phyloP scores from a whole-genome alignment of 1,140 invertebrate genomes.

The Philopotamus ludificatus region DNA sequence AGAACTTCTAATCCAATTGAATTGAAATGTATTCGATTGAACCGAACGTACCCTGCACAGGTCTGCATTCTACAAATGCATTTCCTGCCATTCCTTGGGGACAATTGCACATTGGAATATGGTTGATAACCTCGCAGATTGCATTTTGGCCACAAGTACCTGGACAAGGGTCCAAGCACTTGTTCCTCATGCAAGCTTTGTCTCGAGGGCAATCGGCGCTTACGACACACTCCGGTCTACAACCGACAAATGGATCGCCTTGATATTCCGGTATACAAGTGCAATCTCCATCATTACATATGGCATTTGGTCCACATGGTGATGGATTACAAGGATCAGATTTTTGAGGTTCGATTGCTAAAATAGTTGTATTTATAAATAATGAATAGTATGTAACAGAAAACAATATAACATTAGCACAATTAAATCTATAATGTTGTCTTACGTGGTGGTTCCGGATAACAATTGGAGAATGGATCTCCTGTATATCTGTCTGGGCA shows the following conservation, averaged over 20 bases:
- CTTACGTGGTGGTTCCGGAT: conserved; percentile 56
- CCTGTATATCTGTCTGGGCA: conserved; percentile 68
- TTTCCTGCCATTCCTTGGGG: conserved; percentile 66
- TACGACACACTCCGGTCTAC: conserved; percentile 66
- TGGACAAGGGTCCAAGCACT: conserved; percentile 68
- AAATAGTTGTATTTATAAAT: conserved; percentile 49
- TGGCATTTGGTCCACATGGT: conserved; percentile 63
- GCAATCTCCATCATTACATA: conserved; percentile 65
- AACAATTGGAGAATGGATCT: conserved; percentile 55
- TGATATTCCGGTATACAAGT: conserved; percentile 59
- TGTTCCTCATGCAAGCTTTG: conserved; percentile 62
- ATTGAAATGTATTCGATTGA: conserved; percentile 46
- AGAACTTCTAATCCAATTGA: conserved; percentile 56
- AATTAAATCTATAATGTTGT: conserved; percentile 15
- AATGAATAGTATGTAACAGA: conserved; percentile 60
- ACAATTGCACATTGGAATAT: conserved; percentile 67
- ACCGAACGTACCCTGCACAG: conserved; percentile 51
- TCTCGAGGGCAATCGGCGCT: conserved; percentile 64
- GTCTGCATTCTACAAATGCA: conserved; percentile 64
- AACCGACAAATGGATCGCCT: conserved; percentile 67
- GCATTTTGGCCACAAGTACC: conserved; percentile 69
- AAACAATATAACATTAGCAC: conserved; percentile 42
- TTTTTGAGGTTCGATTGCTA: conserved; percentile 27
- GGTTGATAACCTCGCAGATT: conserved; percentile 63
- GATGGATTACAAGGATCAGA: conserved; percentile 58